Evolutionary conservation across 2,888 invertebrate species (phyloP), one percentile per base, ranked within the genome.

Genomic region (Gisinianus flammeolus): DNA sequence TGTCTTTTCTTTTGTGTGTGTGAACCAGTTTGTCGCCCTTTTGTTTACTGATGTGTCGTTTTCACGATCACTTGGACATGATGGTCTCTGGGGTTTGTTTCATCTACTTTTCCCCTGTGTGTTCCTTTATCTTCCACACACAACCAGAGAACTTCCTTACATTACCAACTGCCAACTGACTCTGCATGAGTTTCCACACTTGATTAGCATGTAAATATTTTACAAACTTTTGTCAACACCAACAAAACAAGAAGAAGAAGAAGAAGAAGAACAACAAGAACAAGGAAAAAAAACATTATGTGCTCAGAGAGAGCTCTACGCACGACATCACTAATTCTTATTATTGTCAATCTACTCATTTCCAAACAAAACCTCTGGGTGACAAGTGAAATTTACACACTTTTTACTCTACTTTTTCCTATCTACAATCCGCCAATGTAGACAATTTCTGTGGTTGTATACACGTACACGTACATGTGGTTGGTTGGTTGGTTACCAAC

Each of bases 31-130:
- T 73, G 58, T 62, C 64, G 35, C 64, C 56, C 62, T 24, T 73
- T 72, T 72, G 72, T 72, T 73, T 73, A 62, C 73, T 73, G 44
- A 58, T 73, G 62, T 73, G 35, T 64, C 73, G 62, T 73, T 73
- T 70, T 64, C 73, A 73, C 33, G 64, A 73, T 35, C 62, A 73
- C 58, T 33, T 62, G 62, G 64, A 26, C 62, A 62, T 10, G 52
- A 73, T 73, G 73, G 73, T 64, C 52, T n/a, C 58, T 64, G 70
- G 62, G 62, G 12, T 64, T 64, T 26, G 64, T 64, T 64, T 26
- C 30, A 30, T 30, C 64, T 64, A 30, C 6, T 64, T 30, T 28
- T 16, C 28, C 6, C 30, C 30, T 64, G 22, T 64, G 26, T 28
- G 22, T 28, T 30, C 30, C 28, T 4, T 16, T 64, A 19, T 64